Evolutionary conservation across 2,888 invertebrate species (phyloP).

Genomic region (Agrochola lychnidis): DNA sequence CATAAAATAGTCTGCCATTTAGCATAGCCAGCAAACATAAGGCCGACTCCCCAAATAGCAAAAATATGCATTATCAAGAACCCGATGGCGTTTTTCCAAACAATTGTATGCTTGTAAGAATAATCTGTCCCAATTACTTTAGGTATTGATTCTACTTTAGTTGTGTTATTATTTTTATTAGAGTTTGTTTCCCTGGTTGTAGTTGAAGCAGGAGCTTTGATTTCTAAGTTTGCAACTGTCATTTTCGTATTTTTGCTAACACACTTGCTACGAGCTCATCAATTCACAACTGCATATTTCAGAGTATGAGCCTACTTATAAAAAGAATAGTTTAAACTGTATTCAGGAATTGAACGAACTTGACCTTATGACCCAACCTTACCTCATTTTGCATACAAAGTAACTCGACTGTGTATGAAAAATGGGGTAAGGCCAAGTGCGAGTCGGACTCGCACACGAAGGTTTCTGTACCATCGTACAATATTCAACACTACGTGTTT

Average conservation of each 20-base stretch:
- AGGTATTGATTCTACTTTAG: too few species aligned
- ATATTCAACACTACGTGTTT: too few species aligned
- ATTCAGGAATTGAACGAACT: constrained; percentile 33
- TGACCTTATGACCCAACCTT: neutral
- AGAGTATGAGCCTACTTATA: constrained; percentile 13
- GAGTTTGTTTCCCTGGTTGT: too few species aligned
- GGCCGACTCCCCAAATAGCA: constrained; percentile 85
- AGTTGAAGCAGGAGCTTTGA: neutral
- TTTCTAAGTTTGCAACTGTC: constrained; percentile 36
- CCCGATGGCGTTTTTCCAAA: constrained; percentile 92
- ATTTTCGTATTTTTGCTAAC: constrained; percentile 24
- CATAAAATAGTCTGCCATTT: constrained; percentile 70
- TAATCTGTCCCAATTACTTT: constrained; percentile 76
- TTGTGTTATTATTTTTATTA: too few species aligned
- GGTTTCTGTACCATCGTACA: too few species aligned
- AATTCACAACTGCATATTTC: constrained; percentile 22
- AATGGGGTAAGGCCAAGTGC: neutral
- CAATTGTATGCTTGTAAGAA: constrained; percentile 86
- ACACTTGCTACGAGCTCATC: constrained; percentile 12
- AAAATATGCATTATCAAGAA: constrained; percentile 90
- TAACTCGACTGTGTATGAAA: constrained; percentile 47
- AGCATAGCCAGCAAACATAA: constrained; percentile 71
- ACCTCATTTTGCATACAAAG: too few species aligned
- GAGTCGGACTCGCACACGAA: too few species aligned
- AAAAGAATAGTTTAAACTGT: constrained; percentile 22